Evolutionary conservation across 2,797 vertebrate species (phyloP).

Genomic region (Paedocypris micromegethes): DNA sequence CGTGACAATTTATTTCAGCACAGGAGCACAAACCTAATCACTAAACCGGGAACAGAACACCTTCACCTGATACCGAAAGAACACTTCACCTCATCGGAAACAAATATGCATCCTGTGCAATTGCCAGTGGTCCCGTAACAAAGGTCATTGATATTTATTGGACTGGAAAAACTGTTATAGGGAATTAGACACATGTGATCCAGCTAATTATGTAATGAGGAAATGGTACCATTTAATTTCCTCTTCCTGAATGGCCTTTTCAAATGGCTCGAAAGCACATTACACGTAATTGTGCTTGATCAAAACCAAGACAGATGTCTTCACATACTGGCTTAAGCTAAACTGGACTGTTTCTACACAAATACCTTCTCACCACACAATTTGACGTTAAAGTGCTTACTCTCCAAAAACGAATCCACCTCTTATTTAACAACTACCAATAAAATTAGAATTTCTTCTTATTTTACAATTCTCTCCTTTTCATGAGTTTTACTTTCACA

Average conservation of each 20-base stretch:
- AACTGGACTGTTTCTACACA: background rate
- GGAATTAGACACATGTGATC: constrained; percentile 61
- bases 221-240: constrained; percentile 60
- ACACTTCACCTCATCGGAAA: constrained; percentile 55
- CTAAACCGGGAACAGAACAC: constrained; percentile 26
- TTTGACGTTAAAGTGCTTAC: too few relatives aligned
- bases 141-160: constrained; percentile 48
- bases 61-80: constrained; percentile 50
- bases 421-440: too few relatives aligned
- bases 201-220: constrained; percentile 53
- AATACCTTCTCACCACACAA: too few relatives aligned
- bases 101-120: constrained; percentile 17
- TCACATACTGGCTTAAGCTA: constrained; percentile 2
- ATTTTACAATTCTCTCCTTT: too few relatives aligned
- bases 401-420: too few relatives aligned
- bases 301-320: constrained; percentile 33
- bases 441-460: too few relatives aligned
- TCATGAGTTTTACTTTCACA: too few relatives aligned
- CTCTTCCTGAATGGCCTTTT: constrained; percentile 53
- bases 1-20: constrained; percentile 73
- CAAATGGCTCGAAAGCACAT: constrained; percentile 47
- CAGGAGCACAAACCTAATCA: constrained; percentile 64
- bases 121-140: constrained; percentile 48
- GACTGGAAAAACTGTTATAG: constrained; percentile 53
- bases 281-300: constrained; percentile 40